phyloP scores from a whole-genome alignment of 2,888 invertebrate genomes.

The Cancer borealis region DNA sequence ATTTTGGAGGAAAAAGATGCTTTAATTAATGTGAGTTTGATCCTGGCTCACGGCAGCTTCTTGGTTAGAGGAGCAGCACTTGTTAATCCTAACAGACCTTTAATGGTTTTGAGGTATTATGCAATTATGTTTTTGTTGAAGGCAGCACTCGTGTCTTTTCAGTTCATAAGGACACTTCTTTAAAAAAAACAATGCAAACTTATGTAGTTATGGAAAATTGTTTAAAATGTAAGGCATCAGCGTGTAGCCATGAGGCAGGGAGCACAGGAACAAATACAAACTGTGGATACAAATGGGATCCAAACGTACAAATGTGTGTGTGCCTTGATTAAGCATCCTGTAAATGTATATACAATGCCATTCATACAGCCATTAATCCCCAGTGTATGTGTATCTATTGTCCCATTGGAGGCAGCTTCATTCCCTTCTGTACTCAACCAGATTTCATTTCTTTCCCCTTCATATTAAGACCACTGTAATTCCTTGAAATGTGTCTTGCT shows the following conservation, averaged over 20 bases:
- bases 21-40: background rate
- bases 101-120: too few species aligned
- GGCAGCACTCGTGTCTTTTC: background rate
- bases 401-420: background rate
- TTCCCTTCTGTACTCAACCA: background rate
- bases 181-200: background rate
- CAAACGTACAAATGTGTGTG: background rate
- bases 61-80: too few species aligned
- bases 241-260: background rate
- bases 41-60: too few species aligned
- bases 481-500: background rate
- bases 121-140: background rate
- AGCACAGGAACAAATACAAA: background rate
- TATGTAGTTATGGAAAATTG: background rate
- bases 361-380: background rate
- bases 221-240: background rate
- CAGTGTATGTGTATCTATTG: background rate
- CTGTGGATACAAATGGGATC: background rate
- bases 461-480: background rate
- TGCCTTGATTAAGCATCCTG: background rate
- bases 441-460: background rate
- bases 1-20: background rate
- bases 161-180: background rate
- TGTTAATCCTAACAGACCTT: too few species aligned
- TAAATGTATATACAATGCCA: background rate